phyloP scores from a whole-genome alignment of 2,888 invertebrate species.

The Mesochorus sp. region DNA sequence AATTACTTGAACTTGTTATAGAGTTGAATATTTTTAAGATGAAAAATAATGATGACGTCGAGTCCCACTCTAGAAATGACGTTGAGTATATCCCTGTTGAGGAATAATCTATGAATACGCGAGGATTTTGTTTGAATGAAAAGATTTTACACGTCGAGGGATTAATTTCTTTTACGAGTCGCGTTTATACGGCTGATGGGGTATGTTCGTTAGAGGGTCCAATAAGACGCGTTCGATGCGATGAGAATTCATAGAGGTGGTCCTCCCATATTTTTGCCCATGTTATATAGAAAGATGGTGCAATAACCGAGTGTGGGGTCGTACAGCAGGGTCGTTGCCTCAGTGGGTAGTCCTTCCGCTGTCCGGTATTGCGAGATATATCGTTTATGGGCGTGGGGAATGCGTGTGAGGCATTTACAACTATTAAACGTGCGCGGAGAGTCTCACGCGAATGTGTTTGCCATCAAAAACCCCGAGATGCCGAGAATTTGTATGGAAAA shows the following conservation, averaged over 20 bases:
- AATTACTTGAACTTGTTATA: too few relatives aligned
- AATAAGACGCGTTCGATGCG: conserved; percentile 14
- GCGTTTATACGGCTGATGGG: conserved; percentile 10
- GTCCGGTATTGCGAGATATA: conserved; percentile 72
- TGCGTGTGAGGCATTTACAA: conserved; percentile 64
- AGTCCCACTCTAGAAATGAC: too few relatives aligned
- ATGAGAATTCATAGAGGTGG: conserved; percentile 35
- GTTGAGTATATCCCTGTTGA: background rate
- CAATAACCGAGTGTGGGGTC: conserved; percentile 58
- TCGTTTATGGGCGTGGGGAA: conserved; percentile 71
- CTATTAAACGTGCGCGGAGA: conserved; percentile 49
- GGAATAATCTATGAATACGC: background rate
- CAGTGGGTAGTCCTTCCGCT: conserved; percentile 70
- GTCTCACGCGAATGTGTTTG: conserved; percentile 47
- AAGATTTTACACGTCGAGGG: conserved; percentile 3
- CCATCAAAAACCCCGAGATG: conserved; percentile 63
- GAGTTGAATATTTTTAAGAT: too few relatives aligned
- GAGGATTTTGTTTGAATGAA: conserved; percentile 6
- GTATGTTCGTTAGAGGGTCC: conserved; percentile 3
- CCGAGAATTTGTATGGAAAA: conserved; percentile 52
- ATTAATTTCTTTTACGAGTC: background rate
- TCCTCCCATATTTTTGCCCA: conserved; percentile 31
- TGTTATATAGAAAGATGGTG: conserved; percentile 41
- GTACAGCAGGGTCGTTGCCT: conserved; percentile 58
- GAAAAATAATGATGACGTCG: too few relatives aligned